These are phyloP conservation scores for Sinocyclocheilus rhinocerous DNA, from an alignment of 2,113 vertebrate genomes.

Conservation along the genomic window DNA sequence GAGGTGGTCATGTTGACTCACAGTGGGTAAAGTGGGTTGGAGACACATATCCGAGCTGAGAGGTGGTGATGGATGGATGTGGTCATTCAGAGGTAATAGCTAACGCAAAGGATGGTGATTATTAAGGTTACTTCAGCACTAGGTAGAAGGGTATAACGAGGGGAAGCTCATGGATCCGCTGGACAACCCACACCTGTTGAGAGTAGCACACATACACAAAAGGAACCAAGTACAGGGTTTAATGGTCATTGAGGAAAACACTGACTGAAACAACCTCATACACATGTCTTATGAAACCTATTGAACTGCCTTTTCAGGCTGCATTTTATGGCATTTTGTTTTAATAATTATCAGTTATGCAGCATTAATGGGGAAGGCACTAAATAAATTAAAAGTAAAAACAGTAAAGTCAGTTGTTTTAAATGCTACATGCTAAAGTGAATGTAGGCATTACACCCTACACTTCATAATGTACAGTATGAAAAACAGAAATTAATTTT, in stretches of 20 bases:
- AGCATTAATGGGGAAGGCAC: too few relatives aligned
- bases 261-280: slow-evolving; percentile 5
- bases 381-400: too few relatives aligned
- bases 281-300: not conserved
- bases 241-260: not conserved
- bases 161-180: slow-evolving; percentile 4
- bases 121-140: slow-evolving; percentile 41
- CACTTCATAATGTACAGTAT: too few relatives aligned
- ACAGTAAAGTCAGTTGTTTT: too few relatives aligned
- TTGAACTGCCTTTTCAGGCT: not conserved
- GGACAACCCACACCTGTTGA: slow-evolving; percentile 52
- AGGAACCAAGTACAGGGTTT: not conserved
- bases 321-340: not conserved
- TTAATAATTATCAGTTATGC: too few relatives aligned
- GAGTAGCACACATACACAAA: not conserved
- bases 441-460: too few relatives aligned
- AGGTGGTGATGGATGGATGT: slow-evolving; percentile 31
- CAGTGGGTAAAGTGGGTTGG: slow-evolving; percentile 32
- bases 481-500: too few relatives aligned
- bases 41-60: not conserved
- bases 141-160: slow-evolving; percentile 6
- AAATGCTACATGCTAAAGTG: too few relatives aligned
- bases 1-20: slow-evolving; percentile 23
- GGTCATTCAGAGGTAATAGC: slow-evolving; percentile 27
- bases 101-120: slow-evolving; percentile 46